These are phyloP conservation scores for Lordiphosa collinella DNA, from an alignment of 1,140 invertebrate species.

Conservation along the genomic window DNA sequence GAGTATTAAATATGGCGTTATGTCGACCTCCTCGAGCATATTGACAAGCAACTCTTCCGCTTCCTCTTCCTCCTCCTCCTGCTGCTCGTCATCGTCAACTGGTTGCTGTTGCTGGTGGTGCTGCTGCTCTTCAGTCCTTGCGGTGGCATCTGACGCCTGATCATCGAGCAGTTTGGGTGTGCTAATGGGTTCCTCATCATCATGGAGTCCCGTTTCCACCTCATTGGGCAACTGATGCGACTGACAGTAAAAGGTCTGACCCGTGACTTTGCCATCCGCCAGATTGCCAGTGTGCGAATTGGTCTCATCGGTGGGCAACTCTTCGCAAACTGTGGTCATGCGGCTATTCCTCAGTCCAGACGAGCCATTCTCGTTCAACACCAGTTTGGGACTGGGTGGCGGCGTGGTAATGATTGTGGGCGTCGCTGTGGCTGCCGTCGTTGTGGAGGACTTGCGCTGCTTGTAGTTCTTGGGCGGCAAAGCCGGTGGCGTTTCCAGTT, in stretches of 20 bases:
- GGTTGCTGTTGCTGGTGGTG: conserved; percentile 14
- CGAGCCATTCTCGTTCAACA: conserved; percentile 36
- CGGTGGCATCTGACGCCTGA: conserved; percentile 35
- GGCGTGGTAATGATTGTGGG: conserved; percentile 63
- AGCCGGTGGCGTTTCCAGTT: conserved; percentile 84
- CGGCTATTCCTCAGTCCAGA: conserved; percentile 29
- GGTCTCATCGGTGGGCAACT: conserved; percentile 29
- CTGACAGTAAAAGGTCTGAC: conserved; percentile 47
- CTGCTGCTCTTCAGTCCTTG: conserved; percentile 57
- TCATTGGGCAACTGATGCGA: conserved; percentile 63
- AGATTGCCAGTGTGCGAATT: neutral
- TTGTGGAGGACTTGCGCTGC: conserved; percentile 47
- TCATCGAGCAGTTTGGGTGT: conserved; percentile 42
- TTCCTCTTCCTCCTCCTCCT: conserved; percentile 67
- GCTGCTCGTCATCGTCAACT: conserved; percentile 38
- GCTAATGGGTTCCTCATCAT: conserved; percentile 25
- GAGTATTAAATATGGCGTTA: conserved; percentile 87
- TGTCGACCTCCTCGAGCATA: conserved; percentile 89
- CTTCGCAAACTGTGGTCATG: conserved; percentile 71
- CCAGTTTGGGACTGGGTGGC: conserved; percentile 72
- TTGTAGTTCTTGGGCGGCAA: conserved; percentile 86
- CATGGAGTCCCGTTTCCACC: neutral
- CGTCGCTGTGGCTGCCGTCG: conserved; percentile 7
- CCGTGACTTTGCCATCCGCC: conserved; percentile 42
- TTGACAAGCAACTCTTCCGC: conserved; percentile 66